phyloP scores from a whole-genome alignment of 2,797 vertebrate genomes.

The Semaprochilodus insignis region DNA sequence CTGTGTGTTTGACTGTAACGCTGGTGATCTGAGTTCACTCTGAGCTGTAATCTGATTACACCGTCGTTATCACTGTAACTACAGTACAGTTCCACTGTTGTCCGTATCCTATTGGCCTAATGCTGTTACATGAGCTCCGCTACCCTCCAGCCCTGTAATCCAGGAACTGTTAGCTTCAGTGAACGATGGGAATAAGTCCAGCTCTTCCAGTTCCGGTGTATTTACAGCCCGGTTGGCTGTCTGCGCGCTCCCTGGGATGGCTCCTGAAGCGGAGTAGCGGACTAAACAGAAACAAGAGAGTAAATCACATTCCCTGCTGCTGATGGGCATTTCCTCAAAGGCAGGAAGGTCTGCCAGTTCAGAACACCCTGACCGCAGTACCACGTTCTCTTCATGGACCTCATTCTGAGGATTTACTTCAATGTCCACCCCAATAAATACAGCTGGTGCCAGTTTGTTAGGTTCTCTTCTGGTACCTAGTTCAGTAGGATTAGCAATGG shows the following conservation, averaged over 20 bases:
- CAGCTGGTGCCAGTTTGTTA: background rate
- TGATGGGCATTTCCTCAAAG: background rate
- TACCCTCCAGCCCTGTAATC: no score
- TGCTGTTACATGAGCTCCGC: no score
- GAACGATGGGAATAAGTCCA: background rate
- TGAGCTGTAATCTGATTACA: no score
- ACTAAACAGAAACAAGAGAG: background rate
- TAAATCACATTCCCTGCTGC: slow-evolving; percentile 8
- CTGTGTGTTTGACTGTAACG: no score
- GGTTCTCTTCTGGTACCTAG: no score
- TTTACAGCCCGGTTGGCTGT: slow-evolving; percentile 31
- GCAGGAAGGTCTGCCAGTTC: background rate
- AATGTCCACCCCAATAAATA: background rate
- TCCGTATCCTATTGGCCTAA: no score
- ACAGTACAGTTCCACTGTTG: no score
- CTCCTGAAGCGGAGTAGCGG: slow-evolving; percentile 13
- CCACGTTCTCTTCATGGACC: background rate
- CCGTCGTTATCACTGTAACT: no score
- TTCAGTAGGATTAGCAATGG: no score
- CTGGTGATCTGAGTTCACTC: no score
- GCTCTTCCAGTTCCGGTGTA: background rate
- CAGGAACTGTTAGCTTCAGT: no score
- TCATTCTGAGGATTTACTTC: background rate
- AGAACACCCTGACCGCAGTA: background rate
- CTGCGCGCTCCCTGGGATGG: slow-evolving; percentile 10